Percentiles rank a stretch among this genome's conserved stretches.
Evolutionary conservation across 2,888 invertebrate species (phyloP).

Genomic region (Drosophila melanosoma): DNA sequence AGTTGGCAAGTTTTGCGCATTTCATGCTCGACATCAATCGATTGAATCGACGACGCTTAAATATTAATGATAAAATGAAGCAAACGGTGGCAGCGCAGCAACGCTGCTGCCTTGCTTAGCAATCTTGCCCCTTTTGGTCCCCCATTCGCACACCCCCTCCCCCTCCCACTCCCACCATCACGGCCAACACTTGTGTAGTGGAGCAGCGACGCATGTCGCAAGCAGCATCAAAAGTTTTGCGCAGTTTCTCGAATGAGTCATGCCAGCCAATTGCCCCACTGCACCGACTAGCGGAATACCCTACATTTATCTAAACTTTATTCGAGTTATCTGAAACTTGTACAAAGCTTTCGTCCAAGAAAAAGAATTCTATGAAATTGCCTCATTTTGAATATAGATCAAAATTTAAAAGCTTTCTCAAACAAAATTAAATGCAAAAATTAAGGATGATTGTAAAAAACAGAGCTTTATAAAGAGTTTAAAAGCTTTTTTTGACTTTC

Average conservation of each 20-base stretch:
- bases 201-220: conserved; percentile 50
- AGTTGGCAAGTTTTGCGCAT: conserved; percentile 54
- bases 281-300: neutral
- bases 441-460: neutral
- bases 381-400: neutral
- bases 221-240: conserved; percentile 63
- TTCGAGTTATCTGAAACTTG: neutral
- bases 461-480: neutral
- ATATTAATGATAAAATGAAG: conserved; percentile 71
- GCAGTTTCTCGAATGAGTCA: conserved; percentile 52
- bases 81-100: conserved; percentile 36
- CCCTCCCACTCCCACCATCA: neutral
- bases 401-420: neutral
- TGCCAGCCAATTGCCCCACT: neutral
- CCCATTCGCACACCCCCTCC: neutral
- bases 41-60: conserved; percentile 77
- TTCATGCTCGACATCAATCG: conserved; percentile 63
- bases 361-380: neutral
- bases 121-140: neutral
- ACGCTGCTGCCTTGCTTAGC: conserved; percentile 2
- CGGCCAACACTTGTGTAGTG: neutral
- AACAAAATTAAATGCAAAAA: neutral
- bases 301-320: neutral
- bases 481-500: neutral
- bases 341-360: neutral